Base-by-base conservation (phyloP, 2,888 invertebrate genomes). In the Agonopterix arenella region DNA sequence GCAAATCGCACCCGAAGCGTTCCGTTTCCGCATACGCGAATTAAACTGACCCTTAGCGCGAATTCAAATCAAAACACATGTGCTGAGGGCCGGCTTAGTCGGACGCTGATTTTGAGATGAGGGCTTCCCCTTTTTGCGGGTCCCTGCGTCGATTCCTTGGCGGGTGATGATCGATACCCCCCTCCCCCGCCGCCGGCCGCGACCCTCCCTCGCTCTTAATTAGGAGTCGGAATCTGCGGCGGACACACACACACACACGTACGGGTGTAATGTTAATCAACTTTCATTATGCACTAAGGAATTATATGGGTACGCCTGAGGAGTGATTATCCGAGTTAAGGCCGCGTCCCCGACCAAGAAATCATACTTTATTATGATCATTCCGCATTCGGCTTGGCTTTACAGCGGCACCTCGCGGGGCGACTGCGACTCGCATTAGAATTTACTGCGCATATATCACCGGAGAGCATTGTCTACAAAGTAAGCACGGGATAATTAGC, bases 171-270 rank as follows among this genome's bases (percentile, higher is more conserved):
- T 88, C 88, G 84, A 88, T 86, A 88, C 85, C 80, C 67, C 3
- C 11, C 43, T 68, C 57, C 61, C 79, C 80, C 70, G 71, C 73
- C 73, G 65, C 75, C 80, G 80, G 80, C 74, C 79, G 80, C 80
- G 72, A 77, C 79, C 80, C 72, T 79, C 75, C 76, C 89, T 90
- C 91, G 93, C 91, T 91, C 90, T 93, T 93, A 94, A 94, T 94
- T 94, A 94, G 93, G 93, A 93, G 92, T 93, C 92, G 92, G 93
- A 93, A 93, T 93, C 93, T 93, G 93, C 91, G 92, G 93, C 93
- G 93, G 93, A 93, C 93, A 93, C 43, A 43, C 43, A 11, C 43
- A 11, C 43, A 88, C 89, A 84, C 80, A 66, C 76, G 64, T 70
- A 67, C 66, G 71, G 64, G 75, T 74, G 73, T 84, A 84, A 88